Base-by-base conservation (phyloP, 1,140 invertebrate species). In the Aplysia californica region DNA sequence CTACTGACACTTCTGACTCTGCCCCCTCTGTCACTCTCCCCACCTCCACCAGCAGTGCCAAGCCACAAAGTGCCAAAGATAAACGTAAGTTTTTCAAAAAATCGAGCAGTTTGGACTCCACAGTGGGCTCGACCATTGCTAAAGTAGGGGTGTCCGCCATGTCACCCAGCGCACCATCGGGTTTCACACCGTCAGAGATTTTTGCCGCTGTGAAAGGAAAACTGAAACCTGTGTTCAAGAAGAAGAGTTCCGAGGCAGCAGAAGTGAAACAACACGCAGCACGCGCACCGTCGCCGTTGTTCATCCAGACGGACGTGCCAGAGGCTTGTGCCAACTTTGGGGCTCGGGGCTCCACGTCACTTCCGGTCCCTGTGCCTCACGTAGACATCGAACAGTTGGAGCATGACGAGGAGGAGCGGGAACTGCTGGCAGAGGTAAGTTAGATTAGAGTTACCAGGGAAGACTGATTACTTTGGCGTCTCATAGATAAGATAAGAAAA, bases 11-110 rank as follows among this genome's bases (percentile, higher is more conserved):
- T n/a, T 21, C 3, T 18, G n/a, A 23, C 15, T 38, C 21, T 56
- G 26, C 2, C 70, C 21, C 21, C n/a, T 73, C n/a, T 23, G 15
- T 36, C 31, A 38, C 58, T 50, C 3, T 6, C n/a, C 38, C 59
- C 20, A 56, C 69, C 39, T 55, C 5, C 33, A 26, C 21, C 67
- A 64, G 10, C 20, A 61, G 2, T 20, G 21, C 5, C 56, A 71
- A 10, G 33, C 41, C 67, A 41, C 39, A 21, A 26, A n/a, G 1
- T 36, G 23, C 78, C 35, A 83, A 83, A 61, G 82, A 83, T 10
- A 81, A 81, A 29, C 33, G 82, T 44, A 66, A 65, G 36, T 66
- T 81, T 2, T 83, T 81, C 41, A 81, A 81, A 36, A 81, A 81
- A 44, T 80, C 79, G 2, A 76, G 50, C 50, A 83, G 82, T 64